A percentile compares a stretch with the other conserved stretches of the same genome.
These are phyloP conservation scores for Xestoiulus laeticollis DNA, from an alignment of 2,888 invertebrate species.

Conservation along the genomic window DNA sequence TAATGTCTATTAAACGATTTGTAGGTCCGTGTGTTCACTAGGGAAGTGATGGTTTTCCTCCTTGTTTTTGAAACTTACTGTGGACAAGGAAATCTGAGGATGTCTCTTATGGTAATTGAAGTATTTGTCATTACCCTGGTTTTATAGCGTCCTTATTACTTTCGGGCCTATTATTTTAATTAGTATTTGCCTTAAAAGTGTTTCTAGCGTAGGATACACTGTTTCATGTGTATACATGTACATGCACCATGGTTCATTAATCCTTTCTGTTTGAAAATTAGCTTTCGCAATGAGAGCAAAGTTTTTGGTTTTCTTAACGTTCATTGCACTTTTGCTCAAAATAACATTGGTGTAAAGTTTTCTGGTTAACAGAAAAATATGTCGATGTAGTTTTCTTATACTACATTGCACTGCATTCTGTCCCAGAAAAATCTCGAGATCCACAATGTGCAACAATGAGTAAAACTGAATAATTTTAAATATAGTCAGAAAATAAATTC, in stretches of 20 bases:
- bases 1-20: neutral
- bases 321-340: neutral
- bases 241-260: conserved; percentile 23
- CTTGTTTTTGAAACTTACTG: neutral
- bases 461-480: no score
- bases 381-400: no score
- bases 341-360: neutral
- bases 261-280: neutral
- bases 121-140: conserved; percentile 34
- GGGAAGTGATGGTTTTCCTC: neutral
- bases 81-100: neutral
- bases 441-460: no score
- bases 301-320: neutral
- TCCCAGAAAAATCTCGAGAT: no score
- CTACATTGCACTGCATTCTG: no score
- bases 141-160: conserved; percentile 40
- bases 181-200: conserved; percentile 4
- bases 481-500: no score
- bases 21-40: neutral
- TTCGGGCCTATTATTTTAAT: conserved; percentile 35
- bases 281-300: neutral
- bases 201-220: neutral
- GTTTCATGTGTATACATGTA: conserved; percentile 4
- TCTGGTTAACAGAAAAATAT: neutral
- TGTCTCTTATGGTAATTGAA: conserved; percentile 41